Evolutionary conservation across 2,888 invertebrate species (phyloP), one percentile per base, ranked within the genome.

Genomic region (Dermolepida albohirtum): DNA sequence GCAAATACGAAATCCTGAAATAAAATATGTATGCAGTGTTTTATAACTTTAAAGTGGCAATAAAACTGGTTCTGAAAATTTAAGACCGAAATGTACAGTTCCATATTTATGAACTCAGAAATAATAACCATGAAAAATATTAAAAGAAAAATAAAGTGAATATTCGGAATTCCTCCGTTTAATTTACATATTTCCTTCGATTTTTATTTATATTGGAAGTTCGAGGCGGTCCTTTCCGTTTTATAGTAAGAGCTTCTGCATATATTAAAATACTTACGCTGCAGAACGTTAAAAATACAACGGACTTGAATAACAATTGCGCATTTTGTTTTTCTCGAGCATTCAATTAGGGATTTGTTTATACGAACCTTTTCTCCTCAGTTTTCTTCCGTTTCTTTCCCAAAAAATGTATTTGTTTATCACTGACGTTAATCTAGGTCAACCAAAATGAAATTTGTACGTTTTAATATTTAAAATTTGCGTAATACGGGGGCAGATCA

Each of bases 271-370:
- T 75, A 73, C 73, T 75, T 72, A 57, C 64, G 49, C 57, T 69
- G 34, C 55, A 59, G 64, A 71, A 71, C 67, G 70, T 65, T 70
- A 68, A 72, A 70, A 70, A 72, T 67, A 68, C 67, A 77, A 78
- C 75, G 77, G 76, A 75, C 73, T 73, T 76, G 78, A 78, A 79
- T 78, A 79, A 77, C 77, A 78, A 78, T 77, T 77, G 78, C 75
- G 74, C 76, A 77, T 77, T 78, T 79, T 76, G 75, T 76, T 77
- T 76, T 74, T 72, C 73, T 75, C 72, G 72, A 72, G 74, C 71
- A 76, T 78, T 78, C 78, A 79, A 79, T 79, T 78, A 78, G 75
- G 77, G 75, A 73, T 75, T 76, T 77, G 77, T 78, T 78, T 77
- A 77, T 78, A 77, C 75, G 76, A 78, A 77, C 29, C 14, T 44